These are phyloP conservation scores for Pseudoips prasinana DNA, from an alignment of 2,888 invertebrate genomes.

Conservation along the genomic window DNA sequence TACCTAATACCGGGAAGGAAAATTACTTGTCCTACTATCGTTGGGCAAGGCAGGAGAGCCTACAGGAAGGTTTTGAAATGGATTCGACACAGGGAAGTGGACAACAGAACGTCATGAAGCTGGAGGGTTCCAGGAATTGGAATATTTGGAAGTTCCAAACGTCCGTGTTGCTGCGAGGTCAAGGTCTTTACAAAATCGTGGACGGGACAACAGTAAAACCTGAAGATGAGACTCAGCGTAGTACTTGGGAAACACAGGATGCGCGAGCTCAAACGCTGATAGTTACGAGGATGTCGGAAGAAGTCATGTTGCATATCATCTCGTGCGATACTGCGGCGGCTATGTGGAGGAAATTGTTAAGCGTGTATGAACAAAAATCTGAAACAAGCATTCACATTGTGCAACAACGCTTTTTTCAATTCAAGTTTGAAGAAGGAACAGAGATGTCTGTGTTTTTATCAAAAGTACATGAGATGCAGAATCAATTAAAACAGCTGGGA, in stretches of 20 bases:
- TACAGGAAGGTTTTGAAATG: conserved; percentile 1
- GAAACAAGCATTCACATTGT: not conserved
- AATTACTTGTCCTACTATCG: not conserved
- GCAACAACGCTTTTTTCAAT: not conserved
- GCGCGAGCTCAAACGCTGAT: not conserved
- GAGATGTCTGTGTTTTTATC: conserved; percentile 35
- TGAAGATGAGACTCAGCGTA: not conserved
- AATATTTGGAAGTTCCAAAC: conserved; percentile 7
- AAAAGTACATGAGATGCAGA: conserved; percentile 32
- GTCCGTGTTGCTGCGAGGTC: conserved; percentile 5
- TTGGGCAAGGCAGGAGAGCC: not conserved
- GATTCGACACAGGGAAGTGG: not conserved
- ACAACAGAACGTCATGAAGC: conserved; percentile 1
- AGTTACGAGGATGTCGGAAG: not conserved
- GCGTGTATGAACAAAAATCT: not conserved
- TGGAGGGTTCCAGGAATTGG: conserved; percentile 3
- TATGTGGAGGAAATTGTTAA: not conserved
- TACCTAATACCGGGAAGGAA: conserved; percentile 1
- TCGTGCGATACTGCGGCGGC: not conserved
- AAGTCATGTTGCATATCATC: not conserved
- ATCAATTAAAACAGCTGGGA: conserved; percentile 31
- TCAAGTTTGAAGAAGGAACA: conserved; percentile 4
- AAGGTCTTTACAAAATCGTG: conserved; percentile 4
- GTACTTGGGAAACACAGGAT: not conserved
- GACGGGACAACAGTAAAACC: conserved; percentile 2